Base-by-base conservation (phyloP, 1,140 invertebrate genomes). In the Drosophila arizonae region DNA sequence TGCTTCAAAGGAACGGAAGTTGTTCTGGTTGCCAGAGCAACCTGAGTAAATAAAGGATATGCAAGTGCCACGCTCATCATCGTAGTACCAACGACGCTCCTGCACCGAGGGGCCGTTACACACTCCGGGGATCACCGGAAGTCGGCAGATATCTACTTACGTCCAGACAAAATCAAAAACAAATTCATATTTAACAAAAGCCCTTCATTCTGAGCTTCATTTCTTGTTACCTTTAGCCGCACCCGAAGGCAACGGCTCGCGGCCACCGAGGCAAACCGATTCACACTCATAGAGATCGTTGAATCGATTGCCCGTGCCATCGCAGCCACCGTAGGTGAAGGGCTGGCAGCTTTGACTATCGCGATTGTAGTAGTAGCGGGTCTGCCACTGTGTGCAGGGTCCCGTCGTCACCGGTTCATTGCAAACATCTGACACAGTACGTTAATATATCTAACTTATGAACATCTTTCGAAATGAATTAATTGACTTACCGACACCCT, bases 221-320 rank as follows among this genome's bases (percentile, higher is more conserved):
- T 33, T 50, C 39, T 46, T 50, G 33, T 90, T 91, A 91, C 90
- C 90, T 91, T 72, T 90, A 17, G 66, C 50, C 13, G 61, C 58
- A 21, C 55, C 52, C 39, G 51, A 63, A 5, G 66, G n/a, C 33
- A 67, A 52, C 10, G 90, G 90, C 50, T 91, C 90, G 30, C 90
- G 88, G 17, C 77, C 85, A 9, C 77, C 77, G 50, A 91, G 67
- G 90, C 96, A 96, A 76, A 94, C 92, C 5, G 93, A 92, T 81
- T 94, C 93, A 88, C 96, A 97, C 74, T 97, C 95, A 46, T 94
- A 91, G 55, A 93, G 91, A 17, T 94, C 94, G 60, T 92, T 93
- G 92, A 98, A 98, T 79, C 96, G 95, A 91, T 98, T 98, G 24
- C 94, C 95, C 77, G 96, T 98, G 52, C 97, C 97, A 43, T 94